These are phyloP conservation scores for Dromas ardeola DNA, from an alignment of 2,113 vertebrate genomes.

Conservation along the genomic window DNA sequence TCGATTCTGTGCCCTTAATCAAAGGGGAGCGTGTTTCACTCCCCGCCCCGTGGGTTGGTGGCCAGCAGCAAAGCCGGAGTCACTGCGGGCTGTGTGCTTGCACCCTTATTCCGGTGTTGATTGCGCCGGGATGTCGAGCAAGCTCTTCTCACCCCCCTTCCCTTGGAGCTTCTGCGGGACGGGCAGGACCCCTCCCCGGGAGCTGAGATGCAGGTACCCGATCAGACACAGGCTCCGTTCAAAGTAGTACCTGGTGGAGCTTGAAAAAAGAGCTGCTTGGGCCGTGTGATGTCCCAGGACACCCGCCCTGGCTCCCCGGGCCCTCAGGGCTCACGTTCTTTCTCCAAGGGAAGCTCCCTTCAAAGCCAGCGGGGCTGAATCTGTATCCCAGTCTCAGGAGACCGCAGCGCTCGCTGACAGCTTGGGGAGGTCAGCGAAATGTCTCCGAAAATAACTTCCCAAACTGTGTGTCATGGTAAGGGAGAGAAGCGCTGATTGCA, in stretches of 20 bases:
- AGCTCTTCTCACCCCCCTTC: not conserved
- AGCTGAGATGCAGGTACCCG: not conserved
- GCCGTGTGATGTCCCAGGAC: not conserved
- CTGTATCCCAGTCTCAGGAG: not conserved
- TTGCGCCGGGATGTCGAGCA: rapidly evolving
- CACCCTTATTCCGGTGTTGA: not conserved
- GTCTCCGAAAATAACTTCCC: not conserved
- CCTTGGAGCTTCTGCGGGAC: not conserved
- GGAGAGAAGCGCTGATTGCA: not conserved
- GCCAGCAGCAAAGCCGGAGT: not conserved
- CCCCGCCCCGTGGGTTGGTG: not conserved
- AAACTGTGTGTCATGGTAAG: not conserved
- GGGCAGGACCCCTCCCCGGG: not conserved
- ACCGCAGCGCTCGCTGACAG: not conserved
- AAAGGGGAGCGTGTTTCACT: not conserved
- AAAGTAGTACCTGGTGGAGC: not conserved
- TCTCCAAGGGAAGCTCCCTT: not conserved
- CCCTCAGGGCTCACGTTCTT: not conserved
- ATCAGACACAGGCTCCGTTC: not conserved
- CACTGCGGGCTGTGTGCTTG: not conserved
- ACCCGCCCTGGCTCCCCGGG: too few relatives aligned
- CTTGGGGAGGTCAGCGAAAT: not conserved
- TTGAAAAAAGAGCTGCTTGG: not conserved
- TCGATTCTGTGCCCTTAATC: not conserved
- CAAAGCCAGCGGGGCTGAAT: not conserved